Evolutionary conservation across 2,113 vertebrate genomes (phyloP).

Genomic region (Nesospiza acunhae): DNA sequence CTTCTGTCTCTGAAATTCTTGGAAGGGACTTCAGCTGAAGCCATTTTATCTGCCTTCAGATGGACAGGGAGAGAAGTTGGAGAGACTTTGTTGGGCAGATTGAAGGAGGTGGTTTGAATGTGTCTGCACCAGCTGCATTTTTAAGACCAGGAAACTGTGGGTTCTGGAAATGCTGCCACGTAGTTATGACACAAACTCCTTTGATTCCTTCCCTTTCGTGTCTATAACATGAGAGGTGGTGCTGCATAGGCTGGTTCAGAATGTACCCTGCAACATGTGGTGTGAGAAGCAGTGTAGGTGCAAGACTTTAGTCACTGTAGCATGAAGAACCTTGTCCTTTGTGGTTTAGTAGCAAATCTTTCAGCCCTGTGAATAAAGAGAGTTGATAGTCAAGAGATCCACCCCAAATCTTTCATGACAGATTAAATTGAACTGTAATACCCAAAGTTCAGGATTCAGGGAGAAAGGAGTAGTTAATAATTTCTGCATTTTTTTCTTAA

Average conservation of each 20-base stretch:
- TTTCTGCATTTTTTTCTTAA: not conserved
- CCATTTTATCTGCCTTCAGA: not conserved
- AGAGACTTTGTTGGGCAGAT: not conserved
- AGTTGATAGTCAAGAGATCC: not conserved
- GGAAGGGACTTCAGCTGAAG: not conserved
- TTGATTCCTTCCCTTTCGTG: not conserved
- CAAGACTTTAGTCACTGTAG: not conserved
- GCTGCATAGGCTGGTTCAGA: not conserved
- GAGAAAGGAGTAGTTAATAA: not conserved
- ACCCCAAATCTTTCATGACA: not conserved
- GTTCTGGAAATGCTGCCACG: not conserved
- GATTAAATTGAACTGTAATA: not conserved
- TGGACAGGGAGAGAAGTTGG: not conserved
- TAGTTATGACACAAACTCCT: not conserved
- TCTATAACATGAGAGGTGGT: not conserved
- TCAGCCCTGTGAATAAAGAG: not conserved
- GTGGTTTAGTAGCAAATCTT: not conserved
- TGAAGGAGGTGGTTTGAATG: not conserved
- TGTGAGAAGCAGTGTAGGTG: not conserved
- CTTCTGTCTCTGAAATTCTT: not conserved
- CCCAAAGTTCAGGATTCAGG: not conserved
- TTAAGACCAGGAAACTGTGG: not conserved
- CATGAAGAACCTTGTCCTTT: not conserved
- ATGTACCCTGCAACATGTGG: fast-evolving
- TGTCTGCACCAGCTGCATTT: not conserved